Conservation (phyloP, 2,888 invertebrate genomes). For the Patella caerulea region DNA sequence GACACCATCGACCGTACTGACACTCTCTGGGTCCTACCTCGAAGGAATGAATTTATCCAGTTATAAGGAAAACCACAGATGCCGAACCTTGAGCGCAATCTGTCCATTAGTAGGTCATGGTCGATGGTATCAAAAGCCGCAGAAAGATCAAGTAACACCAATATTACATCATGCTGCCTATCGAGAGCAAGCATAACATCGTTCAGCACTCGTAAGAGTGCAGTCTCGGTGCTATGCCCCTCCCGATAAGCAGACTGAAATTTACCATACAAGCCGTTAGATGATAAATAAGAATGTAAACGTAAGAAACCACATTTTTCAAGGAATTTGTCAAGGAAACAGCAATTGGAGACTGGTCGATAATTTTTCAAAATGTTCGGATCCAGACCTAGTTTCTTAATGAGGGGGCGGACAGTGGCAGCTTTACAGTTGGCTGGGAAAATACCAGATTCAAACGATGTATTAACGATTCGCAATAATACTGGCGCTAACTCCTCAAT, state of each 20-base stretch:
- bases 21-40: too few relatives aligned
- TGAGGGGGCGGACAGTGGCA: not conserved
- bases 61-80: too few relatives aligned
- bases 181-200: not conserved
- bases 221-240: conserved; percentile 1
- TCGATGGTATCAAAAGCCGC: too few relatives aligned
- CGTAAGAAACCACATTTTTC: not conserved
- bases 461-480: not conserved
- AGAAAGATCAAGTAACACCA: not conserved
- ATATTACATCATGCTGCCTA: conserved; percentile 1
- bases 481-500: too few relatives aligned
- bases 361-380: not conserved
- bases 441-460: not conserved
- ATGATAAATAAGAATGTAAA: not conserved
- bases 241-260: conserved; percentile 1
- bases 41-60: too few relatives aligned
- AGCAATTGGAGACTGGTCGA: not conserved
- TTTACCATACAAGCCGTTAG: conserved; percentile 6
- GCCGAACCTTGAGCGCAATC: too few relatives aligned
- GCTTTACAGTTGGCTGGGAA: conserved; percentile 2
- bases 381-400: not conserved
- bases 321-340: not conserved
- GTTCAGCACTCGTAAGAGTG: not conserved
- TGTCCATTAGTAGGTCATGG: too few relatives aligned
- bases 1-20: too few relatives aligned